Percentiles rank a stretch among this genome's conserved stretches.
phyloP scores from a whole-genome alignment of 2,797 vertebrate species.

The Labroides dimidiatus region DNA sequence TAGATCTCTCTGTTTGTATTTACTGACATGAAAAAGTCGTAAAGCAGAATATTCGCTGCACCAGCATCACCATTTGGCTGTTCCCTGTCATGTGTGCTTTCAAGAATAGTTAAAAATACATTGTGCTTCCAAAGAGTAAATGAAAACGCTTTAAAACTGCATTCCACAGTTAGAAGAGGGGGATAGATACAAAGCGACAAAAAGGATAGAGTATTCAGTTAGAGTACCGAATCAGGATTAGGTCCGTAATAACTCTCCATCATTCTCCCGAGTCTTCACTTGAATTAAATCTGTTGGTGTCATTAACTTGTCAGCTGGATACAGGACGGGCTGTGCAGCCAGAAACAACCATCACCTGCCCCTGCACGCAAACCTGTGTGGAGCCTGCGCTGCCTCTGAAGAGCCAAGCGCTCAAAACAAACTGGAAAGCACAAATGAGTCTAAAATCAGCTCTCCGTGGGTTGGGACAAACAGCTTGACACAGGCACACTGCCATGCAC shows the following conservation, averaged over 20 bases:
- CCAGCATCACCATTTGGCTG: too few species aligned
- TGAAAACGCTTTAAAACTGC: background rate
- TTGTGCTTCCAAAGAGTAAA: too few species aligned
- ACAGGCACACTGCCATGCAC: conserved; percentile 4
- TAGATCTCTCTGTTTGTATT: too few species aligned
- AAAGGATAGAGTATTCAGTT: background rate
- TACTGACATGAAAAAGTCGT: too few species aligned
- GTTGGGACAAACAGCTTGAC: conserved; percentile 14
- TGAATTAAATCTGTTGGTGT: conserved; percentile 2
- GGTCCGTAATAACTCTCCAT: conserved; percentile 2
- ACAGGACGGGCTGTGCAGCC: conserved; percentile 22
- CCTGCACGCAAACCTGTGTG: conserved; percentile 21
- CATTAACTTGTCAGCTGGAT: conserved; percentile 39
- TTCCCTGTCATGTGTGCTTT: too few species aligned
- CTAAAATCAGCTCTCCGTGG: conserved; percentile 33
- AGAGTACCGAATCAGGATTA: background rate
- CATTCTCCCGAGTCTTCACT: background rate
- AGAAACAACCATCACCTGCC: conserved; percentile 50
- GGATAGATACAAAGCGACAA: too few species aligned
- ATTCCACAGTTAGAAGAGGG: background rate
- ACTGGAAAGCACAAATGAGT: conserved; percentile 39
- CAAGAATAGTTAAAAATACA: too few species aligned
- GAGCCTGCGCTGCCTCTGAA: conserved; percentile 27
- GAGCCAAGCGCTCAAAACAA: conserved; percentile 43
- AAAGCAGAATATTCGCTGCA: too few species aligned